Percentiles rank a stretch among this genome's conserved stretches.
These are phyloP conservation scores for Crotalus horridus DNA, from an alignment of 2,113 vertebrate species.

Conservation along the genomic window DNA sequence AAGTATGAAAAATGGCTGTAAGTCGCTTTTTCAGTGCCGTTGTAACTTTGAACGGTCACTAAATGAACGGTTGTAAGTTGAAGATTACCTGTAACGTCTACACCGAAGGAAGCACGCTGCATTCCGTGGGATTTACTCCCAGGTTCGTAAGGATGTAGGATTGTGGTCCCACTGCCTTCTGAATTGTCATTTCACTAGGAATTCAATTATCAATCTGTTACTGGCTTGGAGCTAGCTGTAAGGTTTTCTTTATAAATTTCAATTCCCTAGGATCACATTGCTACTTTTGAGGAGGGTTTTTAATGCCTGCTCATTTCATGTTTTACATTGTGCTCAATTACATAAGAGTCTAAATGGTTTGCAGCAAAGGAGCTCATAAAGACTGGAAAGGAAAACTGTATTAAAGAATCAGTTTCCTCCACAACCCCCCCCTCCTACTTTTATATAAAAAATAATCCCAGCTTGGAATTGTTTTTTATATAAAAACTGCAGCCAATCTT, in stretches of 20 bases:
- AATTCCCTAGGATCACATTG: background rate
- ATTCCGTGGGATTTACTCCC: background rate
- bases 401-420: background rate
- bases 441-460: background rate
- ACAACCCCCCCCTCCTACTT: background rate
- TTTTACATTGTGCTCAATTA: background rate
- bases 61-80: too few species aligned
- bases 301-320: background rate
- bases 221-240: background rate
- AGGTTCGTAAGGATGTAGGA: background rate
- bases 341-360: background rate
- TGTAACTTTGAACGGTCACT: too few species aligned
- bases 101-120: background rate
- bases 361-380: background rate
- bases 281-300: background rate
- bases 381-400: background rate
- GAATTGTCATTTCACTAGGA: background rate
- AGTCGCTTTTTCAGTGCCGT: too few species aligned
- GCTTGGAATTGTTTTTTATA: background rate
- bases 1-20: too few species aligned
- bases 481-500: background rate
- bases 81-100: background rate
- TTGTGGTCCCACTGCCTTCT: background rate
- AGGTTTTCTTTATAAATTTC: background rate
- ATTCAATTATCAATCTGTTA: background rate